phyloP scores from a whole-genome alignment of 2,113 vertebrate species.

The Hydrolagus affinis region DNA sequence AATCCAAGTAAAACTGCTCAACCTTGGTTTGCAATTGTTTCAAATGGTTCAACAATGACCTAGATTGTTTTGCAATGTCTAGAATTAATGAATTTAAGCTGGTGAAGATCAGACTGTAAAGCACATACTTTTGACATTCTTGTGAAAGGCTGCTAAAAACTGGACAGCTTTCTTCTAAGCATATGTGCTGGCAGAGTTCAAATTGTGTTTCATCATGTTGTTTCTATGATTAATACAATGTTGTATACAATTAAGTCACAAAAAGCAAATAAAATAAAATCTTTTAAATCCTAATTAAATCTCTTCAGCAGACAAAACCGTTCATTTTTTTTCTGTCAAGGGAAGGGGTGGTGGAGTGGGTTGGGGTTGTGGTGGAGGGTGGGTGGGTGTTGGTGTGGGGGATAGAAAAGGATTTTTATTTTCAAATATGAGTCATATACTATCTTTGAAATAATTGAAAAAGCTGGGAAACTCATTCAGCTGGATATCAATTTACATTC shows the following conservation, averaged over 20 bases:
- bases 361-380: too few relatives aligned
- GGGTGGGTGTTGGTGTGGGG: too few relatives aligned
- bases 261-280: neutral
- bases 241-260: neutral
- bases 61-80: constrained; percentile 31
- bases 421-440: neutral
- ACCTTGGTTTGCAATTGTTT: constrained; percentile 12
- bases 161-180: constrained; percentile 22
- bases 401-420: neutral
- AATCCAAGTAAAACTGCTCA: neutral
- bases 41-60: constrained; percentile 29
- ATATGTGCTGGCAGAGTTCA: constrained; percentile 16
- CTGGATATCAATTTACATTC: neutral
- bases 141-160: constrained; percentile 26
- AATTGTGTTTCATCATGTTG: constrained; percentile 22
- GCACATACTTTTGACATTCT: constrained; percentile 25
- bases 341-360: too few relatives aligned
- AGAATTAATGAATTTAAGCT: constrained; percentile 30
- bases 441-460: neutral
- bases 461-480: neutral
- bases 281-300: neutral
- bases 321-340: neutral
- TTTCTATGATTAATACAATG: neutral
- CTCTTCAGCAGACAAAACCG: neutral
- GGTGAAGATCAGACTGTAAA: constrained; percentile 15